These are phyloP conservation scores for Sclerurus mexicanus DNA, from an alignment of 2,113 vertebrate genomes.

Conservation along the genomic window DNA sequence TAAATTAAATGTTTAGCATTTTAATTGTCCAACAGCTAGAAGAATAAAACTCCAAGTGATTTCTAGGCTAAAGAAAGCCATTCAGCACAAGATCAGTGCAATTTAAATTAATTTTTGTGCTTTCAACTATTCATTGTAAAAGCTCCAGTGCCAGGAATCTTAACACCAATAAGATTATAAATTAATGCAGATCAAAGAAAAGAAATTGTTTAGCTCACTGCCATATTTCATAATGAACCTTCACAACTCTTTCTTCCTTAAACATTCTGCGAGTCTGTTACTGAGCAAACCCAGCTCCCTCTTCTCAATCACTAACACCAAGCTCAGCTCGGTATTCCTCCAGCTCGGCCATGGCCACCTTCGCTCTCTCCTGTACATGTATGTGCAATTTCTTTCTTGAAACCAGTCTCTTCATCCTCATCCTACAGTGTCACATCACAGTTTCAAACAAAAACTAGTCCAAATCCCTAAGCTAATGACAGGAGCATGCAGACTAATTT, in stretches of 20 bases:
- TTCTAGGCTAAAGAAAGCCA: not conserved
- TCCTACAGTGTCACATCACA: not conserved
- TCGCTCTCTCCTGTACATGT: not conserved
- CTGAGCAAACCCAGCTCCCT: slow-evolving; percentile 5
- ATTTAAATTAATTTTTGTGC: not conserved
- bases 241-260: not conserved
- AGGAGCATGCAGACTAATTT: not conserved
- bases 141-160: not conserved
- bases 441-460: not conserved
- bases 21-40: slow-evolving; percentile 11
- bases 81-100: not conserved
- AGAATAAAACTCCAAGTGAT: not conserved
- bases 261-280: not conserved
- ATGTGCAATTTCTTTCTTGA: not conserved
- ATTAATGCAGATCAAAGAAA: slow-evolving; percentile 45
- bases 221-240: slow-evolving; percentile 42
- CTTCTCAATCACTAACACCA: not conserved
- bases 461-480: not conserved
- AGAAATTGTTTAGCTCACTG: slow-evolving; percentile 13
- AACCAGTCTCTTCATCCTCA: not conserved
- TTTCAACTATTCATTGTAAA: not conserved
- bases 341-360: not conserved
- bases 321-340: not conserved
- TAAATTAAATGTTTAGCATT: slow-evolving; percentile 37
- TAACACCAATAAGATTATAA: slow-evolving; percentile 4